Base-by-base conservation (phyloP, 1,140 invertebrate species). In the Platyura marginata region DNA sequence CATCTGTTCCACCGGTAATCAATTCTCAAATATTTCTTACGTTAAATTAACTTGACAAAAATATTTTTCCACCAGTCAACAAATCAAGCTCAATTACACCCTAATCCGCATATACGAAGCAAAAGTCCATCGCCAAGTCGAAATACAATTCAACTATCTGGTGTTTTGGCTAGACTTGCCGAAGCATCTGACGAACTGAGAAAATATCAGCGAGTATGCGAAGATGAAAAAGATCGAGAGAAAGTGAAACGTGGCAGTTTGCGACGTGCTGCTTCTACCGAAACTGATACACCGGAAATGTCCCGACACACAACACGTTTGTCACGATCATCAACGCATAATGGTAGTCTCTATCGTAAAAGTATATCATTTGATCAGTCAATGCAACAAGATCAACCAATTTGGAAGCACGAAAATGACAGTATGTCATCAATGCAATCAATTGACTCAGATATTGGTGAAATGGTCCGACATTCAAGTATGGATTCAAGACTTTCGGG, bases 391-490 rank as follows among this genome's bases (percentile, higher is more conserved):
- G 51, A 61, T 48, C 50, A 60, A 23, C 18, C 39, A 29, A 77
- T 80, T 51, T 81, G 76, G 77, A 75, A 72, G 54, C 73, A 73
- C 16, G 81, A 81, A 40, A 78, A 81, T 46, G 80, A 79, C 46
- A 87, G 82, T 51, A 70, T 82, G 33, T 81, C 79, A 0, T 87
- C 82, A 41, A 64, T 86, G 52, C 78, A 80, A 49, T 86, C 82
- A 0, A 56, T 83, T 47, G 79, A 84, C 49, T 73, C 71, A 3
- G 69, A 72, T 36, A 56, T 62, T 25, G 66, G 67, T 44, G 55
- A 61, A 4, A 21, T 60, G 41, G 52, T 58, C 18, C 48, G 56
- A 3, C 66, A 68, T 45, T 60, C 57, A 5, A 60, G 52, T 47
- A 61, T 45, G 52, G 71, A 53, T 46, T 63, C 80, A 49, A 74